A percentile compares a stretch with the other conserved stretches of the same genome.
These are phyloP conservation scores for Prorops nasuta DNA, from an alignment of 1,140 invertebrate species.

Conservation along the genomic window DNA sequence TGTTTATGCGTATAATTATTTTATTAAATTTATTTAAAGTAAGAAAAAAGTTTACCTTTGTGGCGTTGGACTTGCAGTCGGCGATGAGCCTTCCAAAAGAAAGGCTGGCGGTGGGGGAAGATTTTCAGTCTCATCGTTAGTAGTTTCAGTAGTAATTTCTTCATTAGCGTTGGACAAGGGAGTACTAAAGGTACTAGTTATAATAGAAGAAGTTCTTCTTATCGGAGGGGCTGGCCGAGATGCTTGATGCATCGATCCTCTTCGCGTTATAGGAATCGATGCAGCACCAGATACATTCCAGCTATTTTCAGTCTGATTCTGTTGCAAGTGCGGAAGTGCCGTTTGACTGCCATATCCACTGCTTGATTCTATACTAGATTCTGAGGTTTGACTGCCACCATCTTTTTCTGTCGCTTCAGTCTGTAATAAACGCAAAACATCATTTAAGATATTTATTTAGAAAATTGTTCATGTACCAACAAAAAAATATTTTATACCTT, in stretches of 20 bases:
- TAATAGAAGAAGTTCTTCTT: constrained; percentile 79
- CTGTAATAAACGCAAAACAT: constrained; percentile 19
- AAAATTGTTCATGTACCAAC: neutral
- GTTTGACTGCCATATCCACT: constrained; percentile 76
- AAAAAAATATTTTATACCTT: too few species aligned
- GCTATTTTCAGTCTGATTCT: constrained; percentile 40
- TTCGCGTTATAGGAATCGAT: constrained; percentile 49
- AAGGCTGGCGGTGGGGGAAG: constrained; percentile 83
- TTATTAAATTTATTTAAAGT: neutral
- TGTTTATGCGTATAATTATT: neutral
- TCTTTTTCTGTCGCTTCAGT: constrained; percentile 57
- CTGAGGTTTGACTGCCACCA: constrained; percentile 65
- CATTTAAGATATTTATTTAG: neutral
- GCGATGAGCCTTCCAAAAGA: constrained; percentile 64
- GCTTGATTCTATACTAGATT: constrained; percentile 74
- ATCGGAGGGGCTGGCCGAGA: constrained; percentile 74
- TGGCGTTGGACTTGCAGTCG: constrained; percentile 45
- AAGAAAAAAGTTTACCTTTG: constrained; percentile 27
- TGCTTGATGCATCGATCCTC: constrained; percentile 64
- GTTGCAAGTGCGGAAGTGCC: constrained; percentile 55
- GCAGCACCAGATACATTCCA: constrained; percentile 36
- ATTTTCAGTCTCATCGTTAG: constrained; percentile 61
- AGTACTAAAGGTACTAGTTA: constrained; percentile 31
- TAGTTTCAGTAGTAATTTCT: constrained; percentile 24
- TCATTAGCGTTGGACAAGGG: constrained; percentile 23